Base-by-base conservation (phyloP, 2,113 vertebrate genomes). In the Eptesicus fuscus region DNA sequence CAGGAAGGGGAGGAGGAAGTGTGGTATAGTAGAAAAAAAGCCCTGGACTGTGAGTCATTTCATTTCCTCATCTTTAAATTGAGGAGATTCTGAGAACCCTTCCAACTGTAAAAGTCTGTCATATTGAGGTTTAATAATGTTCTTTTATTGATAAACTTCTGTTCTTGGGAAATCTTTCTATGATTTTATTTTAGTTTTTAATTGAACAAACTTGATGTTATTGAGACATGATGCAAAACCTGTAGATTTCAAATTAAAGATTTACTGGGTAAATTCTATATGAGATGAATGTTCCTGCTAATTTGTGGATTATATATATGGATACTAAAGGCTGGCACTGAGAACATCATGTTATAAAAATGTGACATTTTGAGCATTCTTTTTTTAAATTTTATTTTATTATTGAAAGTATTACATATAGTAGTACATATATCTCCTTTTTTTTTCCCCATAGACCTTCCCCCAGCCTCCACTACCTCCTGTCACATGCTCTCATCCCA, bases 31-130 rank as follows among this genome's bases (percentile, higher is more conserved):
- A 93, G 63, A 86, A 95, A 90, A 87, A 96, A 80, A 94, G 70
- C 51, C 44, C 51, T 79, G 47, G 13, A 76, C 83, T 87, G 14
- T 96, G 96, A 97, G 76, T 96, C 92, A 95, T 96, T 95, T 93
- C 88, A 96, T 94, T 96, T 97, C 95, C 76, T 95, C 71, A 83
- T 95, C 87, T 95, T 96, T 96, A 94, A 89, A 89, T 86, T 91
- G 79, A 96, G 23, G 40, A 93, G 88, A 96, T 88, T 90, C 37
- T 88, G 80, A 96, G 82, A 90, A 92, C 77, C 12, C 28, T 82
- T 90, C 23, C n/a, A 90, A 90, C 18, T 87, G 40, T 88, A 74
- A 61, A 89, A 95, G 51, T 80, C 65, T 88, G 28, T 83, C 73
- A 83, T 71, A 65, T 77, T 88, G 77, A 96, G 42, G 65, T 90